Conservation (phyloP, 2,888 invertebrate genomes). For the Scaptomyza reducta region DNA sequence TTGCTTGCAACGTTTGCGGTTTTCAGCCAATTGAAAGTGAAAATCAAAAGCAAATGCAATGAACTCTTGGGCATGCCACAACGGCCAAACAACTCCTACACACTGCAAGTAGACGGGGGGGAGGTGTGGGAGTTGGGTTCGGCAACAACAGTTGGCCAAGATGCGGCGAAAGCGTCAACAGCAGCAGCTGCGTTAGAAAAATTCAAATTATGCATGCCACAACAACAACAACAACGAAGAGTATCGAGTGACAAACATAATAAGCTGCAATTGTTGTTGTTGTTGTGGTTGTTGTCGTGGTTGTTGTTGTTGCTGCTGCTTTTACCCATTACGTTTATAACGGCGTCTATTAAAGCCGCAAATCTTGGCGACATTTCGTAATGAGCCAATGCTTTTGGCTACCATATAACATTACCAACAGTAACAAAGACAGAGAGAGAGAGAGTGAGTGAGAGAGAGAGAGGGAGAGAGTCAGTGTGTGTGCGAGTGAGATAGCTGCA, state of each 20-base stretch:
- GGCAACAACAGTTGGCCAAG: constrained; percentile 18
- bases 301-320: constrained; percentile 47
- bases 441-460: neutral
- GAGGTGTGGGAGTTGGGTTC: neutral
- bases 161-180: constrained; percentile 52
- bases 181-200: constrained; percentile 75
- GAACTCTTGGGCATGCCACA: constrained; percentile 64
- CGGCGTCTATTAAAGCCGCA: constrained; percentile 70
- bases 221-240: constrained; percentile 28
- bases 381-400: constrained; percentile 48
- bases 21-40: constrained; percentile 72
- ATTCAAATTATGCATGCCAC: constrained; percentile 72
- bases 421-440: neutral
- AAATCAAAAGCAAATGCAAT: constrained; percentile 66
- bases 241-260: constrained; percentile 74
- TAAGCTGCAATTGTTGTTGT: constrained; percentile 28
- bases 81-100: constrained; percentile 59
- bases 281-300: constrained; percentile 9
- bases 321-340: constrained; percentile 69
- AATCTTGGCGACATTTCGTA: constrained; percentile 78
- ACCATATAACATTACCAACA: constrained; percentile 37
- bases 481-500: neutral
- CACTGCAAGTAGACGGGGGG: constrained; percentile 6
- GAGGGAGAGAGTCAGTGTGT: neutral
- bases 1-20: constrained; percentile 29